Conservation (phyloP, 2,113 vertebrate genomes). For the Amphiprion ocellaris region DNA sequence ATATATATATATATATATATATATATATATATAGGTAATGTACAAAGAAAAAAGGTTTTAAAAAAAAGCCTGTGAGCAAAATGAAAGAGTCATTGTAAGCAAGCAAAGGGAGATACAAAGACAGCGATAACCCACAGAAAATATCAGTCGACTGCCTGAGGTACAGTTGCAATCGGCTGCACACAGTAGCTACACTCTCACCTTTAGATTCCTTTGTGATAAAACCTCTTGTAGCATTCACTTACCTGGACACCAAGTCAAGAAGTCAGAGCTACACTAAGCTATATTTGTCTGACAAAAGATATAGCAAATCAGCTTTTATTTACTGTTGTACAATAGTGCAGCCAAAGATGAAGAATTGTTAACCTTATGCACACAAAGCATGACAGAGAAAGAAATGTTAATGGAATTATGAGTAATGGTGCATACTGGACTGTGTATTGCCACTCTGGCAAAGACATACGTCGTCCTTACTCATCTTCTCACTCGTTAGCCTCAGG, state of each 20-base stretch:
- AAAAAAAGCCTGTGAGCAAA: too few species aligned
- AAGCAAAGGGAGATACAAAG: not conserved
- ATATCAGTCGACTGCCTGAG: constrained; percentile 24
- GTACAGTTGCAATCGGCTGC: constrained; percentile 31
- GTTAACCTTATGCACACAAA: not conserved
- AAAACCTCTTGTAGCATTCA: constrained; percentile 31
- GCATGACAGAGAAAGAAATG: not conserved
- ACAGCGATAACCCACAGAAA: constrained; percentile 15
- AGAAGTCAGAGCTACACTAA: constrained; percentile 3
- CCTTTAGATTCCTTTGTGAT: constrained; percentile 44
- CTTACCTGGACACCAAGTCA: constrained; percentile 22
- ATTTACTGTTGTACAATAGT: not conserved
- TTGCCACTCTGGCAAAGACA: constrained; percentile 17
- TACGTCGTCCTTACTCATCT: constrained; percentile 22
- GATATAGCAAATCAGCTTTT: not conserved
- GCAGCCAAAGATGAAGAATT: not conserved
- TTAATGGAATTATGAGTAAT: not conserved
- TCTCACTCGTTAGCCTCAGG: constrained; percentile 24
- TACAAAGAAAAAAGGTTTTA: not conserved
- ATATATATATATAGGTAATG: too few species aligned
- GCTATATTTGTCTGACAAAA: not conserved
- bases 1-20: too few species aligned
- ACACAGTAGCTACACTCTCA: constrained; percentile 33
- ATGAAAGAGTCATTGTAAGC: not conserved
- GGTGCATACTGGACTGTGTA: not conserved